Evolutionary conservation across 2,113 vertebrate genomes (phyloP), one percentile per base, ranked within the genome.

Genomic region (Cyanoramphus novaezelandiae): DNA sequence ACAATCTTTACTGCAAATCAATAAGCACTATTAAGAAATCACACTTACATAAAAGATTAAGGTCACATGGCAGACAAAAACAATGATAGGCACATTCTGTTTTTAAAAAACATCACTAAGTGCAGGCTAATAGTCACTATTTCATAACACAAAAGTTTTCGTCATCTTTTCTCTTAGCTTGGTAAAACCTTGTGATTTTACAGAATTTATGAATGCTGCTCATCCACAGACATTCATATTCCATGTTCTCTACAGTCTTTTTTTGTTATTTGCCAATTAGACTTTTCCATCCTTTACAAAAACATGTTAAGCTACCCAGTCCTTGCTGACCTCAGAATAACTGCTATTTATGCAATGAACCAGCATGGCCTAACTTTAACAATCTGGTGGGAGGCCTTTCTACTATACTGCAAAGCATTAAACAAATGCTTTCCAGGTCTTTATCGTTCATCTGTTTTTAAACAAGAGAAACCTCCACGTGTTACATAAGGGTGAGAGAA

Each of bases 341-440:
- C n/a, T 82, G 67, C 87, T 86, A 78, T 82, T 96, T 90, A 86
- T 82, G 85, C 82, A 90, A 82, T 88, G 79, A 76, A 64, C 50
- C 23, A 65, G 50, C 70, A 46, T 3, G 71, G 62, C 59, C 57
- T 67, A 63, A 81, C 80, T 72, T 75, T 44, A 93, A 79, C 88
- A 65, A 44, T 39, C 57, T 65, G 79, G 53, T 68, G n/a, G 82
- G 86, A 95, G 70, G 65, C 65, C 47, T 68, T 85, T 91, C 92
- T 77, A 86, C 44, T 84, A 24, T 71, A 62, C 64, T 49, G 68
- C 69, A 94, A 62, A 90, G 83, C 57, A 92, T n/a, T 79, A 84
- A 93, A 96, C 86, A 92, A 89, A 90, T 82, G 74, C 74, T 92
- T 94, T 82, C 82, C 88, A 67, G 76, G 53, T 92, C 82, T 88